phyloP scores from a whole-genome alignment of 2,113 vertebrate genomes.

The Heterotis niloticus region DNA sequence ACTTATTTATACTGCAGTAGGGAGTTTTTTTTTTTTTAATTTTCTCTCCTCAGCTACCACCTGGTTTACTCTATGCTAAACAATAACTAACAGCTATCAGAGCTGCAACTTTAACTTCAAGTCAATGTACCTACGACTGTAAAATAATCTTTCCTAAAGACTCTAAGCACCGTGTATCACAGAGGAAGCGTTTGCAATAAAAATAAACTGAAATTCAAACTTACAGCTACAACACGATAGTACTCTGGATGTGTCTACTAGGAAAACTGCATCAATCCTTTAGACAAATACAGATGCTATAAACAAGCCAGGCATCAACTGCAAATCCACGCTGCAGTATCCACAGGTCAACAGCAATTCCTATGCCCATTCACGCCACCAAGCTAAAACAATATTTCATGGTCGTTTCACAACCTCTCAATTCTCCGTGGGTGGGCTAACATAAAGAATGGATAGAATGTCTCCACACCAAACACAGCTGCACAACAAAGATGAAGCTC shows the following conservation, averaged over 20 bases:
- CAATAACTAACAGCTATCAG: neutral
- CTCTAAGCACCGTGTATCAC: no score
- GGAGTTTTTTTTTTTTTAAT: no score
- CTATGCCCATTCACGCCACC: neutral
- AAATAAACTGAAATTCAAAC: neutral
- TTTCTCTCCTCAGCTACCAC: no score
- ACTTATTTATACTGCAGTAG: no score
- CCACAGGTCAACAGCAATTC: constrained; percentile 1
- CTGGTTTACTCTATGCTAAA: no score
- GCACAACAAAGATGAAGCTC: neutral
- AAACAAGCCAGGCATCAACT: no score
- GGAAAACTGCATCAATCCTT: neutral
- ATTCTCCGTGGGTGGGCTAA: neutral
- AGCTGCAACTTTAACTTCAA: constrained; percentile 2
- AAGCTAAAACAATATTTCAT: neutral
- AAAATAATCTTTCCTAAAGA: no score
- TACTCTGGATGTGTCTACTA: neutral
- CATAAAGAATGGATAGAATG: neutral
- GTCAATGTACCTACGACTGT: no score
- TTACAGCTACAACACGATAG: neutral
- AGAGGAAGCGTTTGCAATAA: neutral
- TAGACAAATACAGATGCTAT: no score
- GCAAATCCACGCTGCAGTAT: neutral
- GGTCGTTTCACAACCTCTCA: neutral
- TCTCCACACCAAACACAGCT: neutral